These are phyloP conservation scores for Lophura nycthemera DNA, from an alignment of 2,113 vertebrate species.

Conservation along the genomic window DNA sequence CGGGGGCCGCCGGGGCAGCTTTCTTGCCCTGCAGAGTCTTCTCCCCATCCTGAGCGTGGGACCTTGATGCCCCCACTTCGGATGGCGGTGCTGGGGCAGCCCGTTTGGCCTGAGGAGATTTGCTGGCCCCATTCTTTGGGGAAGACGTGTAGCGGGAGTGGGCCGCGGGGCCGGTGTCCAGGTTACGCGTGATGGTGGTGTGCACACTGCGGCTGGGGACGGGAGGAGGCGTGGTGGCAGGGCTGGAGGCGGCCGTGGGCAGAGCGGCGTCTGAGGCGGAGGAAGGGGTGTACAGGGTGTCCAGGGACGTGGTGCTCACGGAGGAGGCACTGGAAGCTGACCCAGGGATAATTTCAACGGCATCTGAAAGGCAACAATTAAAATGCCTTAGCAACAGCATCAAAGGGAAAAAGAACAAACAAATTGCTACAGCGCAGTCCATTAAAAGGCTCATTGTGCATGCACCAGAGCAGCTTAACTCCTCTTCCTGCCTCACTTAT, in stretches of 20 bases:
- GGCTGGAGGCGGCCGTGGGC: slow-evolving; percentile 77
- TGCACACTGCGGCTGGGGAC: slow-evolving; percentile 88
- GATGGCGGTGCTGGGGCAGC: slow-evolving; percentile 20
- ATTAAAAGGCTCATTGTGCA: slow-evolving; percentile 66
- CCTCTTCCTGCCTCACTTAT: slow-evolving; percentile 67
- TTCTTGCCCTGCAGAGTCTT: slow-evolving; percentile 60
- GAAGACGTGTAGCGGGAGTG: slow-evolving; percentile 46
- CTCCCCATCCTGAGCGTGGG: slow-evolving; percentile 33
- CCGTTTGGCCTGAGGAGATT: slow-evolving; percentile 64
- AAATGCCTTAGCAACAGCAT: slow-evolving; percentile 59
- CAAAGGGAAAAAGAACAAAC: slow-evolving; percentile 45
- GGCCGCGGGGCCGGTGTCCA: slow-evolving; percentile 23
- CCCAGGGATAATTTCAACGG: slow-evolving; percentile 72
- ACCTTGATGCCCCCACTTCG: slow-evolving; percentile 34
- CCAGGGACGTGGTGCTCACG: slow-evolving; percentile 86
- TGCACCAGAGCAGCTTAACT: slow-evolving; percentile 64
- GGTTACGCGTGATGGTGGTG: slow-evolving; percentile 59
- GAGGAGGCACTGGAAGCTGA: slow-evolving; percentile 81
- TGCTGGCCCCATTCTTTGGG: slow-evolving; percentile 52
- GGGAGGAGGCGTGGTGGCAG: slow-evolving; percentile 89
- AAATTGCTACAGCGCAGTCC: slow-evolving; percentile 5
- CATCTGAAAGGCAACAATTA: slow-evolving; percentile 72
- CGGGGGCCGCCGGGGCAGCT: not conserved
- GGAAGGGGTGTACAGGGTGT: slow-evolving; percentile 87
- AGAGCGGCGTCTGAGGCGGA: slow-evolving; percentile 82